A percentile compares a stretch with the other conserved stretches of the same genome.
phyloP scores from a whole-genome alignment of 2,797 vertebrate genomes.

The Crossoptilon crossoptilon region DNA sequence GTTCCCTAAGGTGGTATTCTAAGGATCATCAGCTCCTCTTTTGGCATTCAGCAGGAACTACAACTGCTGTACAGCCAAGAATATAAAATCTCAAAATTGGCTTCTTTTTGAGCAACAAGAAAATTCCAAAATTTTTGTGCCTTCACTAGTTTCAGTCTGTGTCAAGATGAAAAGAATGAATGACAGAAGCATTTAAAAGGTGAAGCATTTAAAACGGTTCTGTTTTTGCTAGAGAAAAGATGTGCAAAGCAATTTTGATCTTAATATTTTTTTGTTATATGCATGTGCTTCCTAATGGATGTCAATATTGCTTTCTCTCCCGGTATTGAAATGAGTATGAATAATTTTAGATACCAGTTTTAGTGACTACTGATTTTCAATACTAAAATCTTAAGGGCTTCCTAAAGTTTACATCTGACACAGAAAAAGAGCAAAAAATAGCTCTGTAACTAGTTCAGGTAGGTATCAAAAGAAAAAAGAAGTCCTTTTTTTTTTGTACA shows the following conservation, averaged over 20 bases:
- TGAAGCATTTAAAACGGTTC: background rate
- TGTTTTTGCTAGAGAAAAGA: background rate
- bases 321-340: background rate
- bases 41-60: background rate
- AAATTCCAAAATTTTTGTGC: background rate
- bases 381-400: background rate
- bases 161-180: background rate
- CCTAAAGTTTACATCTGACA: background rate
- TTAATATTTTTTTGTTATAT: background rate
- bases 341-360: background rate
- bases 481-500: background rate
- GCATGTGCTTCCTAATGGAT: background rate
- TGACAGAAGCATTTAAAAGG: background rate
- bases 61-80: background rate
- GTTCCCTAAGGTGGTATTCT: background rate
- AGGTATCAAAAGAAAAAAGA: background rate
- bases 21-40: background rate
- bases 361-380: background rate
- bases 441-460: background rate
- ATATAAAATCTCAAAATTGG: background rate
- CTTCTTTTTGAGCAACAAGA: background rate
- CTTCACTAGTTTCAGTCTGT: background rate
- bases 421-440: background rate
- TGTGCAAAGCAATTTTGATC: background rate
- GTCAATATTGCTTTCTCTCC: background rate